Conservation (phyloP, 1,140 invertebrate species). For the Drosophila subobscura region DNA sequence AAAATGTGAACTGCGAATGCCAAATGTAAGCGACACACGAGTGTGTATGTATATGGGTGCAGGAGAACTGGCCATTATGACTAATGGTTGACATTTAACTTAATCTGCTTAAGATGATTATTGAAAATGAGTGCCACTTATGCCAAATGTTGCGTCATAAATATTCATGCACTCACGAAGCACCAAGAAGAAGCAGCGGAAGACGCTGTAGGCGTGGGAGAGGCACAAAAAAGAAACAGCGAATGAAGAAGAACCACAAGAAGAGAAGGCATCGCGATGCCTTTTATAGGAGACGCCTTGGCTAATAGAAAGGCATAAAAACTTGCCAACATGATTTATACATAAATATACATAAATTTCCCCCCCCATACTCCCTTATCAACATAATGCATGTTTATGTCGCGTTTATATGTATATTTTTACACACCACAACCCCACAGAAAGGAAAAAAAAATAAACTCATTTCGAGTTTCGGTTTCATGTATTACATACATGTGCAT, state of each 20-base stretch:
- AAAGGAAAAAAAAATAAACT: constrained; percentile 48
- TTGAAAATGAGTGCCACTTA: constrained; percentile 82
- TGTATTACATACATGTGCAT: not conserved
- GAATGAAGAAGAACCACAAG: not conserved
- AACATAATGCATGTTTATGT: constrained; percentile 69
- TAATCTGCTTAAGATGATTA: constrained; percentile 83
- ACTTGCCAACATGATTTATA: constrained; percentile 82
- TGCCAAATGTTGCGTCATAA: constrained; percentile 81
- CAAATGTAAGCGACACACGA: constrained; percentile 66
- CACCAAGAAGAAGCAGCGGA: not conserved
- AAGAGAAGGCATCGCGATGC: constrained; percentile 14
- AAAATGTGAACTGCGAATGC: constrained; percentile 71
- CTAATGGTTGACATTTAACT: constrained; percentile 82
- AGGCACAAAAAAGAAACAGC: constrained; percentile 9
- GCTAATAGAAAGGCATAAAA: constrained; percentile 81
- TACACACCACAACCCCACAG: constrained; percentile 22
- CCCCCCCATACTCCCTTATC: constrained; percentile 11
- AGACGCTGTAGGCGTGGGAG: constrained; percentile 7
- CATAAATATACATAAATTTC: constrained; percentile 67
- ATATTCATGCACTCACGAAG: constrained; percentile 73
- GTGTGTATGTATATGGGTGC: constrained; percentile 11
- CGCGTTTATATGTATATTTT: constrained; percentile 52
- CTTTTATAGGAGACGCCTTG: constrained; percentile 60
- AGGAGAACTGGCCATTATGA: constrained; percentile 76
- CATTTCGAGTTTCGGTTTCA: constrained; percentile 53